A percentile compares a stretch with the other conserved stretches of the same genome.
Evolutionary conservation across 2,888 invertebrate species (phyloP).

Genomic region (Noctua fimbriata): DNA sequence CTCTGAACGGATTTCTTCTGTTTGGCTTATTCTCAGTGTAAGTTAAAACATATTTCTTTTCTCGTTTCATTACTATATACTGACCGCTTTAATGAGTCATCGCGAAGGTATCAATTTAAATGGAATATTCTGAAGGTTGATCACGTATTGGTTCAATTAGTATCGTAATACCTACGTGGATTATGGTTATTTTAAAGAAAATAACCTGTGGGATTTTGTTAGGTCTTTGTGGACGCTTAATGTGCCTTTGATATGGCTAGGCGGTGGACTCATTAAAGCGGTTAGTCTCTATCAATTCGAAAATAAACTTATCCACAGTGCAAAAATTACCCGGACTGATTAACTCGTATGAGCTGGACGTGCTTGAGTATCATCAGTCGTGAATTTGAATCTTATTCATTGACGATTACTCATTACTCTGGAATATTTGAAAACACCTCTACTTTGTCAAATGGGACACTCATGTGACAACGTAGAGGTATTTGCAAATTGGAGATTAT

Average conservation of each 20-base stretch:
- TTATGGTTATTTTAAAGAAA: too few relatives aligned
- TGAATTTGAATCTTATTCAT: not conserved
- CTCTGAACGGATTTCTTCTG: conserved; percentile 89
- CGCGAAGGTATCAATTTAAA: too few relatives aligned
- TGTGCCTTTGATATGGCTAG: too few relatives aligned
- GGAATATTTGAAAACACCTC: not conserved
- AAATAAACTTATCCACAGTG: not conserved
- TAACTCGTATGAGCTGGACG: not conserved
- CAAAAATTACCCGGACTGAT: not conserved
- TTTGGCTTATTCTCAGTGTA: conserved; percentile 92
- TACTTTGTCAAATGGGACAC: not conserved
- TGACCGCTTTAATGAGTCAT: too few relatives aligned
- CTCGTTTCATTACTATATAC: not conserved
- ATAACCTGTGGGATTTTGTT: too few relatives aligned
- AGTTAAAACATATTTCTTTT: conserved; percentile 70
- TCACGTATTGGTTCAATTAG: too few relatives aligned
- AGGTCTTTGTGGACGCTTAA: too few relatives aligned
- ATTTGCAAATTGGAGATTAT: not conserved
- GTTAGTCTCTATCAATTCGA: not conserved
- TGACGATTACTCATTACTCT: not conserved
- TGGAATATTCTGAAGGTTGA: too few relatives aligned
- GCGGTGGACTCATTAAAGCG: too few relatives aligned
- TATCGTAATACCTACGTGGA: too few relatives aligned
- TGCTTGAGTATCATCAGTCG: not conserved
- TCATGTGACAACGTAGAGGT: not conserved